phyloP scores from a whole-genome alignment of 2,888 invertebrate species.

The Rhingia rostrata region DNA sequence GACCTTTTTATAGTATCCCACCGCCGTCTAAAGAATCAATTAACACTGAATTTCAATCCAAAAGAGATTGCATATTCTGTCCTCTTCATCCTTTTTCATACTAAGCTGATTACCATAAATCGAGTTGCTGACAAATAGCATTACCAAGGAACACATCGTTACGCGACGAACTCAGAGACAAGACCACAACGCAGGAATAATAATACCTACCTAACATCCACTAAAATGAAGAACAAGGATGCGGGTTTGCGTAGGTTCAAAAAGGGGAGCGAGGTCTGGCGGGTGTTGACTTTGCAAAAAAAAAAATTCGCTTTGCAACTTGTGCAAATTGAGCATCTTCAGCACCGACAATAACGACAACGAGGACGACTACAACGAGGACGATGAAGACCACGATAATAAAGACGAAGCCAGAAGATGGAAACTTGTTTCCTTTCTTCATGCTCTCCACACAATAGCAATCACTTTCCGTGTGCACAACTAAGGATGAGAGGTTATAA shows the following conservation, averaged over 20 bases:
- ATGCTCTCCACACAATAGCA: conserved; percentile 50
- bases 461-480: conserved; percentile 59
- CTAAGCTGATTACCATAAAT: conserved; percentile 68
- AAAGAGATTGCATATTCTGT: conserved; percentile 27
- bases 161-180: background rate
- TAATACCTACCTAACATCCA: background rate
- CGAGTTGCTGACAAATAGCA: conserved; percentile 61
- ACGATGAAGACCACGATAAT: conserved; percentile 35
- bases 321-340: conserved; percentile 68
- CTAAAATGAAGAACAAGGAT: background rate
- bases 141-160: conserved; percentile 37
- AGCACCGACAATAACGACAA: conserved; percentile 42
- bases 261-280: too few species aligned
- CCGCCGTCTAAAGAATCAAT: conserved; percentile 19
- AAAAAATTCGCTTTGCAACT: conserved; percentile 32
- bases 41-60: conserved; percentile 15
- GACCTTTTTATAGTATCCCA: too few species aligned
- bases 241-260: background rate
- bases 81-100: conserved; percentile 5
- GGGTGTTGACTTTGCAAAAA: background rate
- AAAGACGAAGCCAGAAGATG: conserved; percentile 42
- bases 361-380: conserved; percentile 12
- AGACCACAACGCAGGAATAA: conserved; percentile 23
- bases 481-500: conserved; percentile 58
- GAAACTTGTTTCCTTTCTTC: conserved; percentile 54